Conservation (phyloP, 2,888 invertebrate species). For the Metellina segmentata region DNA sequence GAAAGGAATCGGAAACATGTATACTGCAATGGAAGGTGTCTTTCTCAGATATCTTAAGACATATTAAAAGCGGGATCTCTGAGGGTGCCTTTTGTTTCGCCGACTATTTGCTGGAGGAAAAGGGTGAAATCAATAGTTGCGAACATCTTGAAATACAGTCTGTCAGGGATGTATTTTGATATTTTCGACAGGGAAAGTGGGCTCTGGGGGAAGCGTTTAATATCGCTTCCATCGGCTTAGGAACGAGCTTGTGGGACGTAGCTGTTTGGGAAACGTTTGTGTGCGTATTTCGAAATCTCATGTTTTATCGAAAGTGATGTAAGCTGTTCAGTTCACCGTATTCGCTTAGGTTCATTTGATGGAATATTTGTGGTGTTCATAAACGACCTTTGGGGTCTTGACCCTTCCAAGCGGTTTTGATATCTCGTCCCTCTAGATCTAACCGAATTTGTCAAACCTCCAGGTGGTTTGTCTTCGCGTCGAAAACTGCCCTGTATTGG, state of each 20-base stretch:
- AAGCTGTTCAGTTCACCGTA: too few species aligned
- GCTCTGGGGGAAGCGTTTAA: background rate
- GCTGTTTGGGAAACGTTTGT: background rate
- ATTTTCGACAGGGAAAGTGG: background rate
- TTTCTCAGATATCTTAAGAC: background rate
- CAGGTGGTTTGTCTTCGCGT: too few species aligned
- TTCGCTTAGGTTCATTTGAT: too few species aligned
- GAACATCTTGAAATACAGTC: too few species aligned
- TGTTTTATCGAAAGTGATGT: too few species aligned
- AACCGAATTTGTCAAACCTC: too few species aligned
- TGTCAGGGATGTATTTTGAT: background rate
- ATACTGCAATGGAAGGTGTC: background rate
- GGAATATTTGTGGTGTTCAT: too few species aligned
- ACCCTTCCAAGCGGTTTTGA: too few species aligned
- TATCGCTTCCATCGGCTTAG: background rate
- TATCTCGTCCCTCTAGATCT: too few species aligned
- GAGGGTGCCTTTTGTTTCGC: background rate
- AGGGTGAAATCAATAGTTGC: background rate
- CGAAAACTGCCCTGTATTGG: too few species aligned
- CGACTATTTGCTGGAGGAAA: background rate
- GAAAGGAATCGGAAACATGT: conserved; percentile 10
- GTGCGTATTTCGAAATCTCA: background rate
- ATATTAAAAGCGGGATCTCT: background rate
- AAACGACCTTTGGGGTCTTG: too few species aligned
- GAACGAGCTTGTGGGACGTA: background rate